Percentiles rank a stretch among this genome's conserved stretches.
Evolutionary conservation across 2,113 vertebrate genomes (phyloP).

Genomic region (Oriolus oriolus): DNA sequence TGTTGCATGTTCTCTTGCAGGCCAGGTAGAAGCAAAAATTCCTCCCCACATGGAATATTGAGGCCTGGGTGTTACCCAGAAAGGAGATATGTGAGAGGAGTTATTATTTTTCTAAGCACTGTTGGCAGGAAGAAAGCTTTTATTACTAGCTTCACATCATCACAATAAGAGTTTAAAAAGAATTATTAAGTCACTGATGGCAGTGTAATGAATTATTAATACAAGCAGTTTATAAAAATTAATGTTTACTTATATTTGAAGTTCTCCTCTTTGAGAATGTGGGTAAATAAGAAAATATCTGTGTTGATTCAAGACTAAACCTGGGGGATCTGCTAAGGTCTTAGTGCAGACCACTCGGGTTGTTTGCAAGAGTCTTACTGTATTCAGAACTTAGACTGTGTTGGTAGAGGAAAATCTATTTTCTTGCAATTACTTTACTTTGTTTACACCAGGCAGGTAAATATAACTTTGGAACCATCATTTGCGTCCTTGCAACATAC

Average conservation of each 20-base stretch:
- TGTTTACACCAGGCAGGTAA: background rate
- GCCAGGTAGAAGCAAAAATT: background rate
- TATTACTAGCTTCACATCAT: background rate
- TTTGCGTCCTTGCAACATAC: background rate
- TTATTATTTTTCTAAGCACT: background rate
- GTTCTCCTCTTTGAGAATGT: background rate
- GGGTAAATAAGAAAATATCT: background rate
- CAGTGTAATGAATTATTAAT: conserved; percentile 7
- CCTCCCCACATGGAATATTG: background rate
- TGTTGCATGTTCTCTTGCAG: background rate
- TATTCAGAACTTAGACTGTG: background rate
- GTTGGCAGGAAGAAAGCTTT: background rate
- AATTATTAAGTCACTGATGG: background rate
- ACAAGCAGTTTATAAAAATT: background rate
- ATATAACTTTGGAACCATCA: background rate
- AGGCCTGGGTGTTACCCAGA: background rate
- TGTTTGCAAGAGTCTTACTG: background rate
- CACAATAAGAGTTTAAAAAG: background rate
- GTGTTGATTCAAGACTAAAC: background rate
- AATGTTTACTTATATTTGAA: background rate
- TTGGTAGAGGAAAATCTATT: background rate
- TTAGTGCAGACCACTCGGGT: background rate
- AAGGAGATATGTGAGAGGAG: too few relatives aligned
- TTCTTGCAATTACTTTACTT: background rate
- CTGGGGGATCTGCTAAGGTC: background rate